A percentile compares a stretch with the other conserved stretches of the same genome.
Evolutionary conservation across 2,797 vertebrate genomes (phyloP).

Genomic region (Pangasius sanitwongsei): DNA sequence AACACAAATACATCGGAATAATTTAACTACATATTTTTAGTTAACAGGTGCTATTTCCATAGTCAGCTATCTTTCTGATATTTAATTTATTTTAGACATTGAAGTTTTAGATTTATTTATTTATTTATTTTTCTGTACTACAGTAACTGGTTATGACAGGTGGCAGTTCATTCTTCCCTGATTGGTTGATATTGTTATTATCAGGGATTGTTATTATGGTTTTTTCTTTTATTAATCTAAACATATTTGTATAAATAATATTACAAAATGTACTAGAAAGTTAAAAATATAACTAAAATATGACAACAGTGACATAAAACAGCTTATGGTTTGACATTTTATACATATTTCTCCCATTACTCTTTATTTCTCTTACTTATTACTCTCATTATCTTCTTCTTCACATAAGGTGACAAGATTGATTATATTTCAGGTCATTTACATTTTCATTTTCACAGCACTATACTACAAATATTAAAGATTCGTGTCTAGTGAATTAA

Average conservation of each 20-base stretch:
- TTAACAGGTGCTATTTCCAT: neutral
- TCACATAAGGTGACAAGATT: neutral
- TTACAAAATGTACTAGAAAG: neutral
- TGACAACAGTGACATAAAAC: neutral
- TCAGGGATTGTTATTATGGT: no score
- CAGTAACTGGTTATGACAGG: neutral
- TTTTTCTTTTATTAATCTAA: neutral
- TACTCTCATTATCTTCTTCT: no score
- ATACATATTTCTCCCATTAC: neutral
- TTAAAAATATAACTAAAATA: neutral
- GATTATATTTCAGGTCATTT: neutral
- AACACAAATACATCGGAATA: neutral
- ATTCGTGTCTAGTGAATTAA: neutral
- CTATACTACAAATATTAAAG: neutral
- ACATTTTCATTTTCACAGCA: neutral
- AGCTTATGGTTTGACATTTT: no score
- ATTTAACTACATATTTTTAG: neutral
- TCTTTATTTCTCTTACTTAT: no score
- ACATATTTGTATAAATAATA: neutral
- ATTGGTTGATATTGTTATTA: no score
- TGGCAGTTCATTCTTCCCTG: neutral
- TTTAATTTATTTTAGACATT: neutral
- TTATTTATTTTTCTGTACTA: neutral
- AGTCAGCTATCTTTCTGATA: neutral
- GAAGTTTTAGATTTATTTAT: neutral